Evolutionary conservation across 2,888 invertebrate genomes (phyloP).

Genomic region (Phorcus lineatus): DNA sequence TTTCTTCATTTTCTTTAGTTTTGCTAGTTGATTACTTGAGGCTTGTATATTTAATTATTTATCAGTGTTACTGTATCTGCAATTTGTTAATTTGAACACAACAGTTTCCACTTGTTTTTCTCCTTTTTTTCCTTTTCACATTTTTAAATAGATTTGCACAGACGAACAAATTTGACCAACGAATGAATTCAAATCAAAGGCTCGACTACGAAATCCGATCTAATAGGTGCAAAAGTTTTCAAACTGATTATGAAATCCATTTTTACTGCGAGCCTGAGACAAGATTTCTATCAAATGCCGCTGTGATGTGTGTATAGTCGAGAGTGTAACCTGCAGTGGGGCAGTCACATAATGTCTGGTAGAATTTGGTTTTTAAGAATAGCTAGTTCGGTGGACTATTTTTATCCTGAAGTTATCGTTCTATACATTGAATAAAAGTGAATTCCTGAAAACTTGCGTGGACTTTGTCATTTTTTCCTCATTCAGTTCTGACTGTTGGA

Average conservation of each 20-base stretch:
- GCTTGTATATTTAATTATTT: slow-evolving; percentile 6
- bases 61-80: background rate
- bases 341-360: slow-evolving; percentile 1
- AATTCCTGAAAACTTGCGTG: slow-evolving; percentile 13
- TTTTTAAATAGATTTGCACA: background rate
- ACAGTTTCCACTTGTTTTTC: background rate
- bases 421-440: slow-evolving; percentile 37
- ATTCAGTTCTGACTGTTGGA: too few species aligned
- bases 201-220: too few species aligned
- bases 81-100: slow-evolving; percentile 22
- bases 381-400: slow-evolving; percentile 35
- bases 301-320: background rate
- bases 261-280: too few species aligned
- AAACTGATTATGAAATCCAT: too few species aligned
- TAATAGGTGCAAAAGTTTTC: too few species aligned
- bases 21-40: background rate
- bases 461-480: background rate
- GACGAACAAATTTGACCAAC: background rate
- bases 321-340: too few species aligned
- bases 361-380: slow-evolving; percentile 22
- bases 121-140: background rate
- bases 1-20: background rate
- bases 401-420: slow-evolving; percentile 38
- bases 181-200: background rate
- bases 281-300: too few species aligned